phyloP scores from a whole-genome alignment of 2,113 vertebrate species.

The Phalacrocorax pelagicus region DNA sequence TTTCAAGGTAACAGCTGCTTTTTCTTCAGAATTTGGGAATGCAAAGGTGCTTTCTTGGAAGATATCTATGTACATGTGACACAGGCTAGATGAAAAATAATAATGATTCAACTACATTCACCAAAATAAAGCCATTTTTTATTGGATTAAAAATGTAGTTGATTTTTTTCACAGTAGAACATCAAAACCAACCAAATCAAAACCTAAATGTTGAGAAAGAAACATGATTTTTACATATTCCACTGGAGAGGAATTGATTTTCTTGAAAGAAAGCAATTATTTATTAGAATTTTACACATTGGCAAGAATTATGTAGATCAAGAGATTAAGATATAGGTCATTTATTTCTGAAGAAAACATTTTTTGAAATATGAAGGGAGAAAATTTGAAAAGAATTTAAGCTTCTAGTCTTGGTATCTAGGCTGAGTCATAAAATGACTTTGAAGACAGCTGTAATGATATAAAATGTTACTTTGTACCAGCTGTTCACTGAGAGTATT shows the following conservation, averaged over 20 bases:
- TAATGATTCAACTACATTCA: not conserved
- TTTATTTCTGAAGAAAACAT: not conserved
- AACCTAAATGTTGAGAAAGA: not conserved
- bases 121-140: not conserved
- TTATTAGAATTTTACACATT: conserved; percentile 8
- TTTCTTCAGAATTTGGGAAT: conserved; percentile 12
- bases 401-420: not conserved
- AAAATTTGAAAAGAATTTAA: not conserved
- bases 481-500: not conserved
- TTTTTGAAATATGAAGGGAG: not conserved
- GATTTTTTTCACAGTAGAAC: not conserved
- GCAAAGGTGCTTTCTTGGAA: not conserved
- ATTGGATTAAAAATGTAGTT: not conserved
- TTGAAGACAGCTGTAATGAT: conserved; percentile 5
- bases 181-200: not conserved
- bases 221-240: not conserved
- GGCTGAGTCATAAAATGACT: conserved; percentile 21
- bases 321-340: not conserved
- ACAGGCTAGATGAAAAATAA: not conserved
- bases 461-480: not conserved
- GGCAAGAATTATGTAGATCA: conserved; percentile 1
- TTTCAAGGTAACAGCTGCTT: not conserved
- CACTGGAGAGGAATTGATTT: not conserved
- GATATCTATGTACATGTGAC: not conserved
- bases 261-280: not conserved